Percentiles rank a stretch among this genome's conserved stretches.
Conservation (phyloP, 1,140 invertebrate genomes). For the Lanistes nyassanus region DNA sequence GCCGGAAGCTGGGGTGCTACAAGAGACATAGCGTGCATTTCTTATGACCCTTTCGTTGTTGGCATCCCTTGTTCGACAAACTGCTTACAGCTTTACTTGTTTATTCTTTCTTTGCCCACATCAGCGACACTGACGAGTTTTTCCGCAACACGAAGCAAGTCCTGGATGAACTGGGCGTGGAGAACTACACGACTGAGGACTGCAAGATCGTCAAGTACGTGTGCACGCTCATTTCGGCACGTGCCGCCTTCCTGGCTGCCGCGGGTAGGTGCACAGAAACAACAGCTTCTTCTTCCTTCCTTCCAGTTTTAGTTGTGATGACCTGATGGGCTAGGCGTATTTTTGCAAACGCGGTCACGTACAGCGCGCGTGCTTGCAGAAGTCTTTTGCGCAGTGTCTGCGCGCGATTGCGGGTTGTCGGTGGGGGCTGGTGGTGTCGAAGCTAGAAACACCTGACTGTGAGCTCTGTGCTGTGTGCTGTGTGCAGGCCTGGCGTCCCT, state of each 20-base stretch:
- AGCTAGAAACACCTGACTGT: too few species aligned
- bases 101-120: slow-evolving; percentile 13
- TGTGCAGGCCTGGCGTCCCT: slow-evolving; percentile 77
- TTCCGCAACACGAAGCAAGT: slow-evolving; percentile 86
- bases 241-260: slow-evolving; percentile 92
- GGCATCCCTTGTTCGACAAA: too few species aligned
- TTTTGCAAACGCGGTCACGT: too few species aligned
- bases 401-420: too few species aligned
- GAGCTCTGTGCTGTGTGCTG: background rate
- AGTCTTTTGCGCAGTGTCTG: too few species aligned
- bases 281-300: background rate
- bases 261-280: slow-evolving; percentile 76
- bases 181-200: slow-evolving; percentile 85
- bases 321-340: too few species aligned
- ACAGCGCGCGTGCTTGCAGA: too few species aligned
- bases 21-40: too few species aligned
- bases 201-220: slow-evolving; percentile 88
- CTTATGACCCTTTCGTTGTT: too few species aligned
- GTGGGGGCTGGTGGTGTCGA: too few species aligned
- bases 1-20: too few species aligned
- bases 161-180: slow-evolving; percentile 85
- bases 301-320: too few species aligned
- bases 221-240: slow-evolving; percentile 89
- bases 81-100: background rate
- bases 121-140: slow-evolving; percentile 60